Conservation (phyloP, 2,113 vertebrate genomes). For the Osmerus eperlanus region DNA sequence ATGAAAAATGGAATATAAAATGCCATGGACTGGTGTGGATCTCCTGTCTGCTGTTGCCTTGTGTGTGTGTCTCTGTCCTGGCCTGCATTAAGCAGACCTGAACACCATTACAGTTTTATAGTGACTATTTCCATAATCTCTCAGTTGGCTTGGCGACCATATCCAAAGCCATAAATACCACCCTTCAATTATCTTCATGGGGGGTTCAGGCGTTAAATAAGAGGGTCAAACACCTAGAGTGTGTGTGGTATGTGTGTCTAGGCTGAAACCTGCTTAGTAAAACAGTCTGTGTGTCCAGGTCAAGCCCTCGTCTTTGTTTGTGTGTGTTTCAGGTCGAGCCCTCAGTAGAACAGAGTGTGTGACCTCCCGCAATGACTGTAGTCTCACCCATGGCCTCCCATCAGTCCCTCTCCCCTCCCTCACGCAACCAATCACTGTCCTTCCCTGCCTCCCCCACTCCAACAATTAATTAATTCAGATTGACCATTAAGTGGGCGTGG, state of each 20-base stretch:
- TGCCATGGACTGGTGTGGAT: not conserved
- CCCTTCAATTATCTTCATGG: constrained; percentile 1
- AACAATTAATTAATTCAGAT: constrained; percentile 90
- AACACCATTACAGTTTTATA: constrained; percentile 5
- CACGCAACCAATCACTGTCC: constrained; percentile 59
- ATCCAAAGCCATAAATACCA: not conserved
- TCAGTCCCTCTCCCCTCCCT: not conserved
- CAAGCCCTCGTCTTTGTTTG: not conserved
- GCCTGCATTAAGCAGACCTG: not conserved
- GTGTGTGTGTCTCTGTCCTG: not conserved
- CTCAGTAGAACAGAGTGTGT: not conserved
- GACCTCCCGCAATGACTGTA: not conserved
- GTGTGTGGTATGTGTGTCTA: not conserved
- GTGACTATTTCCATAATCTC: constrained; percentile 10
- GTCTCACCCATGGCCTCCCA: not conserved
- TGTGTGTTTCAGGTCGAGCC: no score
- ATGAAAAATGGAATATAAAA: no score
- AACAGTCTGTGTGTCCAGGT: not conserved
- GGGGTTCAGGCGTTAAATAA: not conserved
- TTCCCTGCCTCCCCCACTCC: constrained; percentile 55
- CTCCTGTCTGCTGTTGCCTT: not conserved
- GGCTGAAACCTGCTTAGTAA: not conserved
- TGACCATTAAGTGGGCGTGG: constrained; percentile 86
- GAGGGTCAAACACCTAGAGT: not conserved
- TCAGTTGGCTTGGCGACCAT: constrained; percentile 7